Evolutionary conservation across 1,140 invertebrate species (phyloP).

Genomic region (Ceratitis capitata): DNA sequence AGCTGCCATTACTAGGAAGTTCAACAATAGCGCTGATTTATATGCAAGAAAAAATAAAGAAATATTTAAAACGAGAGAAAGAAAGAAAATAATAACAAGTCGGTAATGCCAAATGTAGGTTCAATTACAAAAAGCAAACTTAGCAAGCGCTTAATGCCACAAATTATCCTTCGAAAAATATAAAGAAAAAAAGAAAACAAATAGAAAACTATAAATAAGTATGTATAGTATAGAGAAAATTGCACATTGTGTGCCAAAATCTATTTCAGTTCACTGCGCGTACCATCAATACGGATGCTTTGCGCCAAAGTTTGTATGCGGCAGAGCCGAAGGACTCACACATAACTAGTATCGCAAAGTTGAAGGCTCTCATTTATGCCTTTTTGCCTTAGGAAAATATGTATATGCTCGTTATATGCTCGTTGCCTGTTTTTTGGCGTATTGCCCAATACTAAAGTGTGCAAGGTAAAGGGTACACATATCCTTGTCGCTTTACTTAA

Average conservation of each 20-base stretch:
- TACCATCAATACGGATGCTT: neutral
- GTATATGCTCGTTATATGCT: neutral
- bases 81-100: neutral
- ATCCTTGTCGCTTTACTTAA: neutral
- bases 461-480: neutral
- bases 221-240: neutral
- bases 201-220: too few relatives aligned
- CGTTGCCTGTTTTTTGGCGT: neutral
- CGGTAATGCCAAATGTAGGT: neutral
- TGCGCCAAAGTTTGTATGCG: neutral
- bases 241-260: neutral
- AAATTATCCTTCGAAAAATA: conserved; percentile 19
- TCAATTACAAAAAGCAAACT: neutral
- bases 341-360: neutral
- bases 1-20: neutral
- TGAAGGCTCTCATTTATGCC: conserved; percentile 19
- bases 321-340: neutral
- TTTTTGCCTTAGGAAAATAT: neutral
- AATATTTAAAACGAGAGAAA: too few relatives aligned
- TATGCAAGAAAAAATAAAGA: too few relatives aligned
- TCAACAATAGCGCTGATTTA: neutral
- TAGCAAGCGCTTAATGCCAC: neutral
- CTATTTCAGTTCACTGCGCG: neutral
- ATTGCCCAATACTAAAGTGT: neutral
- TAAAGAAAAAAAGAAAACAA: neutral